Evolutionary conservation across 2,113 vertebrate species (phyloP), one percentile per base, ranked within the genome.

Genomic region (Lepus timidus): DNA sequence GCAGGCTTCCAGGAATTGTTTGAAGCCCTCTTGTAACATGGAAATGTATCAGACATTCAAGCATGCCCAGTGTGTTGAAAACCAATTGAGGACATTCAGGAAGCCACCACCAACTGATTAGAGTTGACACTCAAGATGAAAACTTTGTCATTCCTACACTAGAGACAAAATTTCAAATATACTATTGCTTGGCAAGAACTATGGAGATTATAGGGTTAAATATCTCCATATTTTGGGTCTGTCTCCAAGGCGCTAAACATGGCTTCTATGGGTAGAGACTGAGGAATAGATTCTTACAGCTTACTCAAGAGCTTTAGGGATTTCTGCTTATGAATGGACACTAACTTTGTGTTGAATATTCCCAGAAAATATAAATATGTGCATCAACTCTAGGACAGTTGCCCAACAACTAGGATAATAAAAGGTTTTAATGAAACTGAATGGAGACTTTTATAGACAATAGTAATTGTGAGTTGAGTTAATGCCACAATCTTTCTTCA

Each of bases 161-260:
- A 91, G 27, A 58, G 22, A 49, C 39, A 8, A 86, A 88, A 94
- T 71, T 25, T 88, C 52, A 88, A 95, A 67, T 52, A 52, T 9
- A 55, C 4, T 82, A 39, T 73, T n/a, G 92, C 88, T 83, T 58
- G 58, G 39, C 3, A 33, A 92, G 94, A 85, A 84, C 1, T 23
- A 88, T 94, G n/a, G 55, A 65, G 51, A 75, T n/a, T 4, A 68
- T 23, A 74, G 76, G 6, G 3, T 75, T 74, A 81, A 73, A 68
- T 31, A 85, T 81, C n/a, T 96, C 67, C 13, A 78, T 55, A 88
- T 58, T 84, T 90, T 92, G 94, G 73, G 17, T 76, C 52, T 94
- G 33, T 70, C n/a, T 92, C 58, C 0, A 90, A 95, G 39, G 79
- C 14, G 79, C 11, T 71, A 11, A 80, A 79, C 27, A 1, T 75